Percentiles rank a stretch among this genome's conserved stretches.
These are phyloP conservation scores for Pocillopora verrucosa DNA, from an alignment of 64 coral and sea anemone species.

Conservation along the genomic window DNA sequence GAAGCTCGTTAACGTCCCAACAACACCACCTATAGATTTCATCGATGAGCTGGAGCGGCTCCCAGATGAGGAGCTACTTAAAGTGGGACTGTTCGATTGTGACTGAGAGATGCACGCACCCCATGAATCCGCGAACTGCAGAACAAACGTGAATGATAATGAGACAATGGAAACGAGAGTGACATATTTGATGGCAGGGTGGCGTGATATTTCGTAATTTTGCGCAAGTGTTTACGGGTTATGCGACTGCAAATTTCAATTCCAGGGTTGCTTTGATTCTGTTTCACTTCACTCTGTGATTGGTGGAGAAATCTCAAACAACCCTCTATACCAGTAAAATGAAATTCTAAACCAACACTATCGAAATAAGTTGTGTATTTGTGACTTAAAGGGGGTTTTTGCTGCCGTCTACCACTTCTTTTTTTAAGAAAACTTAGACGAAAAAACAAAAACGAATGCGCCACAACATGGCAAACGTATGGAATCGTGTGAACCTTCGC, in stretches of 20 bases:
- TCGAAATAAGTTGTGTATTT: too few species aligned
- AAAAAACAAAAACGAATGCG: too few species aligned
- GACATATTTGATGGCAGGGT: not conserved
- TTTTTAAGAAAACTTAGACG: too few species aligned
- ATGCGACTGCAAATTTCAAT: not conserved
- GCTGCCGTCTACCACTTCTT: too few species aligned
- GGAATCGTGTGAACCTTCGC: too few species aligned
- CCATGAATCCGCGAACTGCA: constrained; percentile 87
- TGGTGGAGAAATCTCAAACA: too few species aligned
- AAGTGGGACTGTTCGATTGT: not conserved
- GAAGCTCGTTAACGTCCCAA: not conserved
- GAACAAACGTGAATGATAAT: not conserved
- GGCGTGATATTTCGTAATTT: constrained; percentile 13
- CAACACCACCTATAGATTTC: constrained; percentile 7
- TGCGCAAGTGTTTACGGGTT: not conserved
- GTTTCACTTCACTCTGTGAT: too few species aligned
- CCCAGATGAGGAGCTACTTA: not conserved
- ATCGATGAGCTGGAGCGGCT: not conserved
- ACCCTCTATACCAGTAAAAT: too few species aligned
- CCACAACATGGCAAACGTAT: too few species aligned
- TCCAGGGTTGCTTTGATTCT: too few species aligned
- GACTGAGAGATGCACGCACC: constrained; percentile 41
- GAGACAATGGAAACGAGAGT: not conserved
- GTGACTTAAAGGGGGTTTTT: too few species aligned
- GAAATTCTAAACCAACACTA: too few species aligned